These are phyloP conservation scores for Petrocephalus sullivani DNA, from an alignment of 2,797 vertebrate genomes.

Conservation along the genomic window DNA sequence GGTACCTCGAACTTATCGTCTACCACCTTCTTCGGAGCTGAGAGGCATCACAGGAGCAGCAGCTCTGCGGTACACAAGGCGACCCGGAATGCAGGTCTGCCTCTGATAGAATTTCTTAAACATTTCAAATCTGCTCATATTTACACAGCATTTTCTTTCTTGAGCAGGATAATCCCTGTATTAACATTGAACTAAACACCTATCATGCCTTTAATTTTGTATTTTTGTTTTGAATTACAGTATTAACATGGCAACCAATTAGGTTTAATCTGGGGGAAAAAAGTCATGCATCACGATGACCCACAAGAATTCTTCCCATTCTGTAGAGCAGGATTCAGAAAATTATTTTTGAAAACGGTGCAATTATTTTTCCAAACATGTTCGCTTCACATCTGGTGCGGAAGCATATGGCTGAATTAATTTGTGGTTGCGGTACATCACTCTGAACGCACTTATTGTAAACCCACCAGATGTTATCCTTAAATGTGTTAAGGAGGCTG, in stretches of 20 bases:
- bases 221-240: background rate
- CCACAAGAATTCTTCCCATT: background rate
- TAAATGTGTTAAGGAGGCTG: conserved; percentile 4
- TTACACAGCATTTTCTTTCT: background rate
- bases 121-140: background rate
- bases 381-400: background rate
- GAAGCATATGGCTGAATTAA: conserved; percentile 8
- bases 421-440: background rate
- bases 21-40: background rate
- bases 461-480: conserved; percentile 6
- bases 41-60: background rate
- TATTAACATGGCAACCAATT: background rate
- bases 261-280: background rate
- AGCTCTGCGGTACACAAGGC: background rate
- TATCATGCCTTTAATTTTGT: background rate
- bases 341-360: background rate
- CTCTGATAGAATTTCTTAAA: background rate
- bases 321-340: background rate
- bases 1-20: conserved; percentile 24
- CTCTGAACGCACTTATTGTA: conserved; percentile 9
- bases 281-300: background rate
- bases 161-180: background rate
- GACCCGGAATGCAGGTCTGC: background rate
- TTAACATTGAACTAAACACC: background rate
- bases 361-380: background rate